Conservation (phyloP, 2,113 vertebrate species). For the Bubo bubo region DNA sequence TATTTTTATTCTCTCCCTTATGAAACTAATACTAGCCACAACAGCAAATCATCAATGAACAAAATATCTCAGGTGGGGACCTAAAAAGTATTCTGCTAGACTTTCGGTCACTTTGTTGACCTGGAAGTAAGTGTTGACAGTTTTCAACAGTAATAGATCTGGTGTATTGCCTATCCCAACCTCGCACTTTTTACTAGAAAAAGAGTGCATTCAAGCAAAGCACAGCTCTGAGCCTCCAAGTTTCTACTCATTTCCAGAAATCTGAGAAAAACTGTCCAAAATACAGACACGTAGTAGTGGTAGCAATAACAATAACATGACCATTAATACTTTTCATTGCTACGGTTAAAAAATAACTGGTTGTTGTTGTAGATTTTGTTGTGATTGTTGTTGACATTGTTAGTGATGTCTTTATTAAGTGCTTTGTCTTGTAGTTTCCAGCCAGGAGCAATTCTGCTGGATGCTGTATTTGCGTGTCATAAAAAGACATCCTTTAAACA, state of each 20-base stretch:
- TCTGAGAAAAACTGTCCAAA: background rate
- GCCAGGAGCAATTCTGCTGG: background rate
- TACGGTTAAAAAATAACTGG: background rate
- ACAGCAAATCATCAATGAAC: background rate
- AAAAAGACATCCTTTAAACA: background rate
- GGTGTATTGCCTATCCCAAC: background rate
- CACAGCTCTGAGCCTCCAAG: background rate
- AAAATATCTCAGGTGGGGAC: background rate
- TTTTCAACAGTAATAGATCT: background rate
- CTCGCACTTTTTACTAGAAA: background rate
- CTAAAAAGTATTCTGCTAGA: background rate
- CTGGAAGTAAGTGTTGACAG: background rate
- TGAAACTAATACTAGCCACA: background rate
- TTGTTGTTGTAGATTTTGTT: background rate
- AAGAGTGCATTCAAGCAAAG: background rate
- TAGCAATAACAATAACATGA: background rate
- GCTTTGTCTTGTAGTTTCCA: background rate
- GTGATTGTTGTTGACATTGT: background rate
- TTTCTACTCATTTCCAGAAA: background rate
- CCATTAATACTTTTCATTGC: background rate
- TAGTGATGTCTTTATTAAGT: background rate
- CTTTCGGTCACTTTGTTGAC: background rate
- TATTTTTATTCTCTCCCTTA: background rate
- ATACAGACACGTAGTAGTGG: background rate
- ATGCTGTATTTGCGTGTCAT: rapidly evolving